These are phyloP conservation scores for Apogon talboti DNA, from an alignment of 2,797 vertebrate genomes.

Conservation along the genomic window DNA sequence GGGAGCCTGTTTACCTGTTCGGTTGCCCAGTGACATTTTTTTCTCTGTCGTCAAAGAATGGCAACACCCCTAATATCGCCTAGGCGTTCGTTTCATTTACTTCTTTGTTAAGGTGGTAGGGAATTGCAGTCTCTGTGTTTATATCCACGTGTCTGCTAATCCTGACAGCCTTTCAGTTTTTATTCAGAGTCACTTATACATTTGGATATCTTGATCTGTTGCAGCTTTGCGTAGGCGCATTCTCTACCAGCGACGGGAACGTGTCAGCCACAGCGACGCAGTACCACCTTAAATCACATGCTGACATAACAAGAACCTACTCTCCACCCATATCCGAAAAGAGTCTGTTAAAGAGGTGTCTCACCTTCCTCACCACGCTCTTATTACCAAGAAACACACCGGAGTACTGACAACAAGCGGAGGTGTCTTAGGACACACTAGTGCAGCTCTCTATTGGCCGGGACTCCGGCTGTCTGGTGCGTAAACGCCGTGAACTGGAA, in stretches of 20 bases:
- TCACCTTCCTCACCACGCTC: conserved; percentile 66
- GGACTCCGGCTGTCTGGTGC: conserved; percentile 13
- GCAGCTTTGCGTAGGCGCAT: conserved; percentile 36
- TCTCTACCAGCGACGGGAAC: conserved; percentile 14
- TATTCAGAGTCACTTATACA: not conserved
- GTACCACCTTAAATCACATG: conserved; percentile 83
- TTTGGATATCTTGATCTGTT: conserved; percentile 13
- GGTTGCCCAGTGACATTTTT: conserved; percentile 79
- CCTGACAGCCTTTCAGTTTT: not conserved
- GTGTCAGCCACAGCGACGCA: not conserved
- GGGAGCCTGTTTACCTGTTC: conserved; percentile 79
- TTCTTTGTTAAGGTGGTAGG: conserved; percentile 78
- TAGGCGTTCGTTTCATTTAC: conserved; percentile 52
- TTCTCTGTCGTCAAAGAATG: conserved; percentile 71
- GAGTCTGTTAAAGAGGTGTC: conserved; percentile 69
- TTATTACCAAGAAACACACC: conserved; percentile 45
- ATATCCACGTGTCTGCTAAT: accelerated
- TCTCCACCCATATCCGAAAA: conserved; percentile 78
- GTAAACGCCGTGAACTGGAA: conserved; percentile 33
- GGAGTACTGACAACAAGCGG: conserved; percentile 23
- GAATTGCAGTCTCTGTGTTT: not conserved
- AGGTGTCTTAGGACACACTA: conserved; percentile 24
- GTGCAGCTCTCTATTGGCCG: conserved; percentile 46
- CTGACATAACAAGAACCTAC: conserved; percentile 77
- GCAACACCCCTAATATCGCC: conserved; percentile 66